Conservation (phyloP, 2,113 vertebrate genomes). For the Bufo bufo region DNA sequence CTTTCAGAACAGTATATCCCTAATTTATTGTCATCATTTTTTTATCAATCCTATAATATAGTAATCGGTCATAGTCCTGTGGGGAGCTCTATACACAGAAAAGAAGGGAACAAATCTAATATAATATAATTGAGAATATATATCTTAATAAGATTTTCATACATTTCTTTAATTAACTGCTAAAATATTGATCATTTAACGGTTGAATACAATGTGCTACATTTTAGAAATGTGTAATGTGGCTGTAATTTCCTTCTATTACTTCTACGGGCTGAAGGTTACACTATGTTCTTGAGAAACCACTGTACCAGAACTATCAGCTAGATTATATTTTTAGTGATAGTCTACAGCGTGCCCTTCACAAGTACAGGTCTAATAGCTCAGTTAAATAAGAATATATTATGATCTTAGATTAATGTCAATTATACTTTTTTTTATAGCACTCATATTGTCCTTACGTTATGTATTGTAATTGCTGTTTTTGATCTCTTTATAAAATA, state of each 20-base stretch:
- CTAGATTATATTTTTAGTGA: slow-evolving; percentile 8
- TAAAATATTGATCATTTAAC: not conserved
- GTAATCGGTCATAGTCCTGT: not conserved
- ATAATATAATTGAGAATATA: not conserved
- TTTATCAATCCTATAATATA: not conserved
- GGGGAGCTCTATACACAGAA: not conserved
- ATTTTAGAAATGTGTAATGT: not conserved
- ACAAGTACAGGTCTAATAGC: not conserved
- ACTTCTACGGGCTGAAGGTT: slow-evolving; percentile 27
- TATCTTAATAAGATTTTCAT: not conserved
- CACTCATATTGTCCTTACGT: no score
- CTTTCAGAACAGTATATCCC: no score
- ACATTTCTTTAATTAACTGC: not conserved
- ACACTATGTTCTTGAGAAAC: slow-evolving; percentile 37
- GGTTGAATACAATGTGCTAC: not conserved
- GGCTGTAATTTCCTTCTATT: slow-evolving; percentile 10
- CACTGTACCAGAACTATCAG: not conserved
- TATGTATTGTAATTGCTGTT: no score
- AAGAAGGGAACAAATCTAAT: not conserved
- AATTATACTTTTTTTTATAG: no score
- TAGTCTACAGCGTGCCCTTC: not conserved
- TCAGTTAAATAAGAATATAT: slow-evolving; percentile 32
- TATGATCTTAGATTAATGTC: no score
- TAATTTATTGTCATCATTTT: no score
- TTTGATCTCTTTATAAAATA: no score